A percentile compares a stretch with the other conserved stretches of the same genome.
These are phyloP conservation scores for Picus viridis DNA, from an alignment of 2,797 vertebrate genomes.

Conservation along the genomic window DNA sequence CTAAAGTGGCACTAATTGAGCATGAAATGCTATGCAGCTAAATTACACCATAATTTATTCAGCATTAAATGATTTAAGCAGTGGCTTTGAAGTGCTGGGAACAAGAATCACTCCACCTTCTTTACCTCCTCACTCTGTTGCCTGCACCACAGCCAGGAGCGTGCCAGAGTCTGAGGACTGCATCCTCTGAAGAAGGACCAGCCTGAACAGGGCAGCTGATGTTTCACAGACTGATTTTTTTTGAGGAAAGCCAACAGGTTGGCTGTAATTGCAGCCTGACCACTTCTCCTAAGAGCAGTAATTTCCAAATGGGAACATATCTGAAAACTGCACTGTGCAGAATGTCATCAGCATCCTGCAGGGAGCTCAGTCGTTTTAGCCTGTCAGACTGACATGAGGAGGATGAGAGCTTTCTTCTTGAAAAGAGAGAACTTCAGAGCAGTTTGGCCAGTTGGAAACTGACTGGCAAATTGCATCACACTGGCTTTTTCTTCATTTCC, in stretches of 20 bases:
- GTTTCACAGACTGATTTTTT: not conserved
- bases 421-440: not conserved
- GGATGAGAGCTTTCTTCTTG: not conserved
- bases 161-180: fast-evolving
- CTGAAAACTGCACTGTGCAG: fast-evolving
- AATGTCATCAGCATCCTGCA: not conserved
- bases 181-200: not conserved
- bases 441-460: not conserved
- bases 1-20: slow-evolving; percentile 72
- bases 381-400: not conserved
- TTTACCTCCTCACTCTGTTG: not conserved
- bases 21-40: slow-evolving; percentile 63
- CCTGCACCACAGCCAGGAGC: fast-evolving
- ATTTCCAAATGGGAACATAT: fast-evolving
- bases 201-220: fast-evolving
- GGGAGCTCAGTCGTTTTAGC: not conserved
- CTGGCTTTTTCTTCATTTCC: not conserved
- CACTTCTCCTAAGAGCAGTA: not conserved
- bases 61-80: slow-evolving; percentile 58
- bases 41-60: slow-evolving; percentile 70
- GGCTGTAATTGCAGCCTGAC: not conserved
- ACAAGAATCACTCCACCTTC: slow-evolving; percentile 5
- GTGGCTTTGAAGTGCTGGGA: slow-evolving; percentile 21
- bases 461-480: not conserved
- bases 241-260: not conserved